Percentiles rank a stretch among this genome's conserved stretches.
These are phyloP conservation scores for Ceyx erithaca DNA, from an alignment of 2,797 vertebrate genomes.

Conservation along the genomic window DNA sequence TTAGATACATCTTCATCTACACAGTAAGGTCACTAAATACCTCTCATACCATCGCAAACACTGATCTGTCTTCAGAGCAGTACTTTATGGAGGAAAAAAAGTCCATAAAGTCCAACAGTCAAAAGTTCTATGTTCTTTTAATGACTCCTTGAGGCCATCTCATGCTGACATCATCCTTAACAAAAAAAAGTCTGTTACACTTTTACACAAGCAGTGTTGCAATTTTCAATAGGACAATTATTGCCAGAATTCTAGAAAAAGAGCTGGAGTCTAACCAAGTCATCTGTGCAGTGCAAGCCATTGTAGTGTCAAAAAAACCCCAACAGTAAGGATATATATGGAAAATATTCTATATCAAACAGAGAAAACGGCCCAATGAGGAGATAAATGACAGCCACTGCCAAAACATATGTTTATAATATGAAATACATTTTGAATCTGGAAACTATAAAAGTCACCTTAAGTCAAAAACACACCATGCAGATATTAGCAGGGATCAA, in stretches of 20 bases:
- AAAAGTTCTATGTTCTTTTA: slow-evolving; percentile 79
- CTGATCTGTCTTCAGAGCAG: slow-evolving; percentile 55
- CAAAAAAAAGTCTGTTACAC: slow-evolving; percentile 77
- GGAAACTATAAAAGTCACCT: slow-evolving; percentile 36
- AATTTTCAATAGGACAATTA: slow-evolving; percentile 64
- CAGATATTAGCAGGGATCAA: not conserved
- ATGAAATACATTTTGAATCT: slow-evolving; percentile 29
- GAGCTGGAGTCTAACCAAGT: slow-evolving; percentile 38
- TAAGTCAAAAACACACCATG: not conserved
- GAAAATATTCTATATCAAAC: slow-evolving; percentile 38
- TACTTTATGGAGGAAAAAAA: slow-evolving; percentile 70
- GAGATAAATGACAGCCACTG: slow-evolving; percentile 18
- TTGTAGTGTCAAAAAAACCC: slow-evolving; percentile 53
- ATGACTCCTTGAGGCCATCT: slow-evolving; percentile 78
- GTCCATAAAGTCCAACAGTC: slow-evolving; percentile 44
- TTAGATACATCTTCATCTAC: slow-evolving; percentile 12
- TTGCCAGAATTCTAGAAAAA: slow-evolving; percentile 51
- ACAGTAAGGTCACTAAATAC: slow-evolving; percentile 44
- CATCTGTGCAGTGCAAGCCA: slow-evolving; percentile 6
- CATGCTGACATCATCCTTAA: slow-evolving; percentile 76
- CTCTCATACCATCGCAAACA: slow-evolving; percentile 53
- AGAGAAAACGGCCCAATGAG: not conserved
- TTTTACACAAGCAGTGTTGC: slow-evolving; percentile 54
- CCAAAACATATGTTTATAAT: slow-evolving; percentile 9
- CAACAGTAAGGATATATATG: slow-evolving; percentile 8